These are phyloP conservation scores for Plumapathes pennacea DNA, from an alignment of 92 coral and sea anemone species.

Conservation along the genomic window DNA sequence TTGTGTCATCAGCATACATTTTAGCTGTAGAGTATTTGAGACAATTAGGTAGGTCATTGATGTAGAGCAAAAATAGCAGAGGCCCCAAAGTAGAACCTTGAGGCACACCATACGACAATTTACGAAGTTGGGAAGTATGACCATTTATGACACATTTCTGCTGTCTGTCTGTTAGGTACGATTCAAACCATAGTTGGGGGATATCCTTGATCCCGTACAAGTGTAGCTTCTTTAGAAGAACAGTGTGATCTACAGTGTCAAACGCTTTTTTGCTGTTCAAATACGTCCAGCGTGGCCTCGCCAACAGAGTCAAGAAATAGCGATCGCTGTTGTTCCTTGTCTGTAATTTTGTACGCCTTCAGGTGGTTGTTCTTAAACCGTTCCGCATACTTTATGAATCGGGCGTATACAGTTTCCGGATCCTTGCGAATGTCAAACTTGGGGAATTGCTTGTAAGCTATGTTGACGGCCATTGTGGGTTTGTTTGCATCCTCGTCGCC, in stretches of 20 bases:
- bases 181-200: slow-evolving; percentile 17
- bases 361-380: slow-evolving; percentile 10
- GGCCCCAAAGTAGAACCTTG: slow-evolving; percentile 23
- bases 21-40: not conserved
- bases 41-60: slow-evolving; percentile 30
- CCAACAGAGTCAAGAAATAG: not conserved
- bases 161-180: slow-evolving; percentile 24
- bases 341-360: slow-evolving; percentile 2
- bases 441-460: slow-evolving; percentile 5
- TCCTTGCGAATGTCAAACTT: slow-evolving; percentile 4
- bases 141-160: slow-evolving; percentile 19
- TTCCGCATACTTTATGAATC: slow-evolving; percentile 2
- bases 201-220: too few species aligned
- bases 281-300: slow-evolving; percentile 3
- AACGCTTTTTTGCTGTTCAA: slow-evolving; percentile 24
- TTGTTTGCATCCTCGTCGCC: not conserved
- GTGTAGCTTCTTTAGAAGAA: slow-evolving; percentile 15
- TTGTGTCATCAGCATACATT: slow-evolving; percentile 25
- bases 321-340: slow-evolving; percentile 5
- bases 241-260: slow-evolving; percentile 26
- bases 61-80: slow-evolving; percentile 15
- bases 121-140: not conserved
- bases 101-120: slow-evolving; percentile 14
- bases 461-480: slow-evolving; percentile 3
- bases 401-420: slow-evolving; percentile 13